Evolutionary conservation across 2,797 vertebrate genomes (phyloP), one percentile per base, ranked within the genome.

Genomic region (Synanceia verrucosa): DNA sequence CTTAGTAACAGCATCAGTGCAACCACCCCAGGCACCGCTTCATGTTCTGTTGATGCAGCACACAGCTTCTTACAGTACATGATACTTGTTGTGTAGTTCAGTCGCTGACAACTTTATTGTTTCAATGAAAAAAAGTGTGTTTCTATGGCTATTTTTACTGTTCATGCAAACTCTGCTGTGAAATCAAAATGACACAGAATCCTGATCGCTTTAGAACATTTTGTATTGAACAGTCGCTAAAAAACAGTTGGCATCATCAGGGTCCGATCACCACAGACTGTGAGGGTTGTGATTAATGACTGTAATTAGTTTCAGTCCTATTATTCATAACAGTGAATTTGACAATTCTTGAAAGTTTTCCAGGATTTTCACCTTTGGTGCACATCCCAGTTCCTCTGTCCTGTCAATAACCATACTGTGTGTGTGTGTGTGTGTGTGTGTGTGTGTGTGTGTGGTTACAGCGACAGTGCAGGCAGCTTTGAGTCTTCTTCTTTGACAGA

Each of bases 251-350:
- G 51, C 37, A 5, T 16, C 12, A 8, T 28, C 48, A n/a, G 52
- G 28, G 62, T 67, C 58, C 31, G 11, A 3, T 2, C 2, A 46
- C 67, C 41, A 44, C 41, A 12, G 31, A 72, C 47, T n/a, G 9
- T 4, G 39, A 68, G 34, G 50, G 34, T 43, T 28, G 13, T 81
- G 75, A 79, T 82, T 73, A 83, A 83, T 52, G 70, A 57, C 39
- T 18, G 16, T 36, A 21, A 86, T 84, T 75, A 82, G 47, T 72
- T 36, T 18, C 21, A 60, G 61, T 47, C 39, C 62, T 53, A 78
- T 31, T 76, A 52, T 33, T 78, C 48, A 64, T 51, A 65, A 68
- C 43, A n/a, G 7, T 55, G 23, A 23, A 67, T 55, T 21, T 76
- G 48, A 78, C 34, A 29, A 37, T 67, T 67, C 65, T 66, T 71